phyloP scores from a whole-genome alignment of 2,113 vertebrate species.

The Gulo gulo region DNA sequence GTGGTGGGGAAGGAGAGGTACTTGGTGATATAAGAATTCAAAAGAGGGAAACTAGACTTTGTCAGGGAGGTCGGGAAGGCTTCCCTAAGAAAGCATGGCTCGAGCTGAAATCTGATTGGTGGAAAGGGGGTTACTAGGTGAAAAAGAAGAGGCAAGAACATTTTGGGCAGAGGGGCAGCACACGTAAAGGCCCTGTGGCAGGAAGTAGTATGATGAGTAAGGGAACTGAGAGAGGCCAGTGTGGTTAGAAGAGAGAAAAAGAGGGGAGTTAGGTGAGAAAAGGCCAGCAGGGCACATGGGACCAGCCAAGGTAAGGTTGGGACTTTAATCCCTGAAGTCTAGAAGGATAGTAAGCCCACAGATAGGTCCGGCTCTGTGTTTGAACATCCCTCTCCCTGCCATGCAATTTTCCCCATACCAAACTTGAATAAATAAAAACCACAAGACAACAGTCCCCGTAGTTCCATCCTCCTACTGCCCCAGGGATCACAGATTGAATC shows the following conservation, averaged over 20 bases:
- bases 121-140: neutral
- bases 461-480: neutral
- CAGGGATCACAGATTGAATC: neutral
- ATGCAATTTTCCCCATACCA: neutral
- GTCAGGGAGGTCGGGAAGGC: neutral
- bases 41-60: neutral
- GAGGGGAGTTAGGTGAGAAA: neutral
- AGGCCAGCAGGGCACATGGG: neutral
- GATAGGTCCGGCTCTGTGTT: neutral
- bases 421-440: neutral
- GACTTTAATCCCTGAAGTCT: neutral
- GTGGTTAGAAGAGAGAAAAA: neutral
- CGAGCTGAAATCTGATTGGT: neutral
- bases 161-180: neutral
- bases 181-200: neutral
- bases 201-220: neutral
- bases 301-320: neutral
- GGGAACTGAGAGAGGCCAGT: neutral
- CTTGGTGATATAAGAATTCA: neutral
- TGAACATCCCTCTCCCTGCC: neutral
- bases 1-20: neutral
- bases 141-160: neutral
- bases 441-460: neutral
- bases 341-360: neutral
- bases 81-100: neutral